phyloP scores from a whole-genome alignment of 2,113 vertebrate genomes.

The Isichthys henryi region DNA sequence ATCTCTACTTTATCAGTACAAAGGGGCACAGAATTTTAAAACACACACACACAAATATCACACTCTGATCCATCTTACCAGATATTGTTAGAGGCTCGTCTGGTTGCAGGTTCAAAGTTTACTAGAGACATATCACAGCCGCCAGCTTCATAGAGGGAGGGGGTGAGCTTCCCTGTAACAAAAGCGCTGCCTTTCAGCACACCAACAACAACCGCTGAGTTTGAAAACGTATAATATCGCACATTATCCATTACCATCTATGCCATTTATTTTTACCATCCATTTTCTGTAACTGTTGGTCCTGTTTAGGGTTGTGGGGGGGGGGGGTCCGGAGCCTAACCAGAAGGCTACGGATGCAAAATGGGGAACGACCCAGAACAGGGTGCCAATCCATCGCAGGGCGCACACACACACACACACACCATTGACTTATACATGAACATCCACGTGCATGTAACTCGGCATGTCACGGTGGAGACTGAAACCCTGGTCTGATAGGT shows the following conservation, averaged over 20 bases:
- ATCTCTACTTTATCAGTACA: neutral
- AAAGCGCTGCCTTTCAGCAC: slow-evolving; percentile 40
- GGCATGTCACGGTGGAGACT: too few species aligned
- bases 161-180: slow-evolving; percentile 82
- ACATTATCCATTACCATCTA: neutral
- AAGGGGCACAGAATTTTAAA: neutral
- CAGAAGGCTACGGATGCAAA: too few species aligned
- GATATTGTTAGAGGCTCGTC: slow-evolving; percentile 91
- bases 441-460: too few species aligned
- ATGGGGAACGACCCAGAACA: too few species aligned
- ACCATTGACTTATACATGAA: too few species aligned
- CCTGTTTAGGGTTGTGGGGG: too few species aligned
- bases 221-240: neutral
- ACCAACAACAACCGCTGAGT: neutral
- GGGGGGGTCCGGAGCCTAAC: too few species aligned
- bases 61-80: slow-evolving; percentile 71
- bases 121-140: slow-evolving; percentile 95
- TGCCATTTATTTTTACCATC: neutral
- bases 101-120: slow-evolving; percentile 93
- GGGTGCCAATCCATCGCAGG: too few species aligned
- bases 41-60: neutral
- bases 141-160: slow-evolving; percentile 85
- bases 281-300: neutral
- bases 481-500: too few species aligned
- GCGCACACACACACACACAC: too few species aligned